Percentiles rank a stretch among this genome's conserved stretches.
These are phyloP conservation scores for Chamaetylas fuelleborni DNA, from an alignment of 2,113 vertebrate genomes.

Conservation along the genomic window DNA sequence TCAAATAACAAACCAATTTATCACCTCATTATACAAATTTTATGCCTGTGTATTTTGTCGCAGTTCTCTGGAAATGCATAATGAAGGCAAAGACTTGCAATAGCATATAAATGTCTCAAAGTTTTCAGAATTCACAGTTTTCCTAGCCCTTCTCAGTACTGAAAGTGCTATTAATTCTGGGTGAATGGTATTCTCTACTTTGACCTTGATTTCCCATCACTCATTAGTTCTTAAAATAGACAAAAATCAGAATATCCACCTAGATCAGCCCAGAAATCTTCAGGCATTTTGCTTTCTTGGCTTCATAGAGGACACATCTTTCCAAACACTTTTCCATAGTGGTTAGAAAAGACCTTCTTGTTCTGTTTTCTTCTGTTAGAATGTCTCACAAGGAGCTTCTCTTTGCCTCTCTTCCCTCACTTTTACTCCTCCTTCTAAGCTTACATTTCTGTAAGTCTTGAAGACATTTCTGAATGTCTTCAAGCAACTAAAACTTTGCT, in stretches of 20 bases:
- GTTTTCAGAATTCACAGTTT: not conserved
- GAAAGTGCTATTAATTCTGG: not conserved
- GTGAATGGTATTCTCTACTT: not conserved
- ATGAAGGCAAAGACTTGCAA: not conserved
- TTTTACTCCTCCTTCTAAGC: not conserved
- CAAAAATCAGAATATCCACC: not conserved
- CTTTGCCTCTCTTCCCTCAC: not conserved
- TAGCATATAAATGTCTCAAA: not conserved
- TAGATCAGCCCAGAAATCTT: not conserved
- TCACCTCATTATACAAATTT: slow-evolving; percentile 31
- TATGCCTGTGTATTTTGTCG: not conserved
- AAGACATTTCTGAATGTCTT: not conserved
- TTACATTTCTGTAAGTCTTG: not conserved
- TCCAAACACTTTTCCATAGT: not conserved
- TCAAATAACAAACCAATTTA: slow-evolving; percentile 23
- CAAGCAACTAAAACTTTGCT: not conserved
- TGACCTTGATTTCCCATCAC: not conserved
- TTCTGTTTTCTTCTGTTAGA: not conserved
- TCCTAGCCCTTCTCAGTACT: not conserved
- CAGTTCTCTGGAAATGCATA: not conserved
- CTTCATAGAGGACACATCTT: not conserved
- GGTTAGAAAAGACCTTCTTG: not conserved
- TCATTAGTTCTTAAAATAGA: not conserved
- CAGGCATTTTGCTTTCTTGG: not conserved
- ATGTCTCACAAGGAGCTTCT: not conserved